phyloP scores from a whole-genome alignment of 2,113 vertebrate genomes.

The Narcine bancroftii region DNA sequence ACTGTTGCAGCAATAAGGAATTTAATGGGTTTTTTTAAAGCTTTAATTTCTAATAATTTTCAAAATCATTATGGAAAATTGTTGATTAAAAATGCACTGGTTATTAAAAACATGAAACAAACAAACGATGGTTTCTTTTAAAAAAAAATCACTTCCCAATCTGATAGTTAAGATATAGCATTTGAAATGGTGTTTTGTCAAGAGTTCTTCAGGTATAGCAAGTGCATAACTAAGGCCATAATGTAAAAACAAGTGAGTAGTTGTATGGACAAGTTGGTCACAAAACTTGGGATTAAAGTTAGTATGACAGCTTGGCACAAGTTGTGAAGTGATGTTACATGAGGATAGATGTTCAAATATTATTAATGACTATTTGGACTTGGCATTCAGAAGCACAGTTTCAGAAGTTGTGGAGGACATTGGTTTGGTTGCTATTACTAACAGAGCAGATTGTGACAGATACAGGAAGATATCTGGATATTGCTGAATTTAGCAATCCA shows the following conservation, averaged over 20 bases:
- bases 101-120: no score
- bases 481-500: background rate
- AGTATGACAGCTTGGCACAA: background rate
- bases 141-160: no score
- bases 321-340: background rate
- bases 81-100: no score
- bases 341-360: background rate
- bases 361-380: background rate
- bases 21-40: no score
- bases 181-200: background rate
- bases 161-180: no score
- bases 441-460: background rate
- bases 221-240: background rate
- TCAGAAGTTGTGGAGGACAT: background rate
- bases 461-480: background rate
- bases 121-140: no score
- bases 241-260: background rate
- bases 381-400: background rate
- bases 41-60: no score
- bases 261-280: background rate
- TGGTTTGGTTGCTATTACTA: background rate
- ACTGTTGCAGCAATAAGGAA: no score
- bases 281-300: background rate
- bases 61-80: no score
- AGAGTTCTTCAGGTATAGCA: background rate